phyloP scores from a whole-genome alignment of 2,797 vertebrate species.

The Aselliscus stoliczkanus region DNA sequence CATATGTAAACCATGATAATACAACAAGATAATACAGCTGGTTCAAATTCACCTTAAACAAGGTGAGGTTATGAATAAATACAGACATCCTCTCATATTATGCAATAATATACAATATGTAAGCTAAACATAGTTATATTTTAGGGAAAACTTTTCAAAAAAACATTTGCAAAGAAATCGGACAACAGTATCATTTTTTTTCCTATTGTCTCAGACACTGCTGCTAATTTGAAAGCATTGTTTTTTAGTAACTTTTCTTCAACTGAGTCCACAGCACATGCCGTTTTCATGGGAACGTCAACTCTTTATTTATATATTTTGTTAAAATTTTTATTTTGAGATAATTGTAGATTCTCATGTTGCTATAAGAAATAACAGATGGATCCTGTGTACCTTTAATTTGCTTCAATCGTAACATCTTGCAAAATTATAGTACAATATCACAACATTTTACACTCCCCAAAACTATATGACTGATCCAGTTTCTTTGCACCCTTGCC shows the following conservation, averaged over 20 bases:
- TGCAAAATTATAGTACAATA: not conserved
- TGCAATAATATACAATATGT: not conserved
- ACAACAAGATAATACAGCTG: not conserved
- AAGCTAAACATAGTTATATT: not conserved
- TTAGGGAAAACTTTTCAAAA: slow-evolving; percentile 1
- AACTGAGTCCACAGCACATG: not conserved
- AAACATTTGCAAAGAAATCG: slow-evolving; percentile 10
- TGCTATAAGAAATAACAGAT: not conserved
- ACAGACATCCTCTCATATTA: not conserved
- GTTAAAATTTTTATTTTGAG: not conserved
- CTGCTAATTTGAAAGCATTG: not conserved
- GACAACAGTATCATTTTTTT: not conserved
- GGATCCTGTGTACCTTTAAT: not conserved
- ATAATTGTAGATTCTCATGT: not conserved
- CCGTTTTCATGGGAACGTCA: not conserved
- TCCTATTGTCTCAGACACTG: not conserved
- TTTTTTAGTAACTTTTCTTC: slow-evolving; percentile 4
- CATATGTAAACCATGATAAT: not conserved
- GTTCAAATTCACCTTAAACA: not conserved
- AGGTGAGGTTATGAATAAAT: not conserved
- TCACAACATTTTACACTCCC: not conserved
- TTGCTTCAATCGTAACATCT: not conserved
- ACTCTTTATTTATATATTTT: not conserved
- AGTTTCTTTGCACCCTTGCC: not conserved
- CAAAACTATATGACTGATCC: not conserved